Percentiles rank a stretch among this genome's conserved stretches.
phyloP scores from a whole-genome alignment of 2,888 invertebrate genomes.

The Gisinianus flammeolus region DNA sequence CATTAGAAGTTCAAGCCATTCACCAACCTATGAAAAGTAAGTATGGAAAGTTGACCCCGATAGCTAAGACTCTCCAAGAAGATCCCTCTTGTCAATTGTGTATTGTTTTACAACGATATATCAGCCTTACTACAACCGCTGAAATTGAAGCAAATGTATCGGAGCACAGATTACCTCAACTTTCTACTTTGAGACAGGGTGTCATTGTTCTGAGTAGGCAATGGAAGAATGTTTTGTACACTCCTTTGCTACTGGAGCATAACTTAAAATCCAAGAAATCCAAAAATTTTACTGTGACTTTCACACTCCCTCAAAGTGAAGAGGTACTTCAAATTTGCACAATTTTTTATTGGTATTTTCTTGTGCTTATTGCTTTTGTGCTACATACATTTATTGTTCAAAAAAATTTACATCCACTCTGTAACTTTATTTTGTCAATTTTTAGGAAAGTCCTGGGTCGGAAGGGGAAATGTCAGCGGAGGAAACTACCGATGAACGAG shows the following conservation, averaged over 20 bases:
- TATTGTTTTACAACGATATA: slow-evolving; percentile 83
- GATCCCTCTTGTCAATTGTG: slow-evolving; percentile 95
- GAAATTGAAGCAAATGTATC: slow-evolving; percentile 83
- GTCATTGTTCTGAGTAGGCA: slow-evolving; percentile 95
- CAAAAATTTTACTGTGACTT: slow-evolving; percentile 84
- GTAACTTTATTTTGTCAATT: background rate
- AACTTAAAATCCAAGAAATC: slow-evolving; percentile 75
- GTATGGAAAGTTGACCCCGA: slow-evolving; percentile 83
- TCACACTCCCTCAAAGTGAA: slow-evolving; percentile 81
- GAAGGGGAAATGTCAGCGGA: slow-evolving; percentile 64
- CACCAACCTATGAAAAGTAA: slow-evolving; percentile 86
- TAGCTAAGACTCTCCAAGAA: slow-evolving; percentile 89
- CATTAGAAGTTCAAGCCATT: slow-evolving; percentile 83
- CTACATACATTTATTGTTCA: background rate
- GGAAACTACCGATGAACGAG: slow-evolving; percentile 74
- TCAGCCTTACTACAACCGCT: slow-evolving; percentile 76
- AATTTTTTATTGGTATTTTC: background rate
- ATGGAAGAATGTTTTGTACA: slow-evolving; percentile 95
- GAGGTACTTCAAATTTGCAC: slow-evolving; percentile 68
- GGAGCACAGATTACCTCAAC: slow-evolving; percentile 81
- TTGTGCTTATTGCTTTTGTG: slow-evolving; percentile 15
- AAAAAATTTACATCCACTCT: no score
- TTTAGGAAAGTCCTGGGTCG: slow-evolving; percentile 61
- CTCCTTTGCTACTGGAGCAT: slow-evolving; percentile 86
- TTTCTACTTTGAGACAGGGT: slow-evolving; percentile 89